Percentiles rank a stretch among this genome's conserved stretches.
Conservation (phyloP, 2,797 vertebrate genomes). For the Poecile montanus region DNA sequence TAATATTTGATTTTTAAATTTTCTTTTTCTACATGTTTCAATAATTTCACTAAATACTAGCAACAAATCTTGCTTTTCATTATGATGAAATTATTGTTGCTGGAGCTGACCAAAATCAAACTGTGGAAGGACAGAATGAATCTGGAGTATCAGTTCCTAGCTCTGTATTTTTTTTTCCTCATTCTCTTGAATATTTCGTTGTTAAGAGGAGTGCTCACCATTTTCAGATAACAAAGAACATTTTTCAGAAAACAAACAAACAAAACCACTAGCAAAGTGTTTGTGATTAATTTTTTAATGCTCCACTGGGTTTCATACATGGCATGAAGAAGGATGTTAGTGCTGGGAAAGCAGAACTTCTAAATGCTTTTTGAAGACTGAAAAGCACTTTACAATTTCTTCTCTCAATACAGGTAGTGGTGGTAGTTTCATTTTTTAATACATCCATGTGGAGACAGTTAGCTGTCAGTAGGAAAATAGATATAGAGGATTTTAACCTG, state of each 20-base stretch:
- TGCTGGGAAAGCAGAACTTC: background rate
- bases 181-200: background rate
- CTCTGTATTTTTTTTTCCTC: background rate
- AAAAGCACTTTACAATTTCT: background rate
- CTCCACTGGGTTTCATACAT: background rate
- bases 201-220: background rate
- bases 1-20: background rate
- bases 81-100: background rate
- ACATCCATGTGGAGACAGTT: background rate
- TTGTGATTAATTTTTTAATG: background rate
- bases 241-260: slow-evolving; percentile 9
- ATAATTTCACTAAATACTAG: background rate
- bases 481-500: background rate
- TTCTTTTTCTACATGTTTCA: background rate
- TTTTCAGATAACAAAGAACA: background rate
- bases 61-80: background rate
- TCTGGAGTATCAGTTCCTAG: background rate
- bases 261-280: background rate
- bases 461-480: background rate
- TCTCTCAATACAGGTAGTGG: background rate
- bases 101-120: background rate
- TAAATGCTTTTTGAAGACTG: background rate
- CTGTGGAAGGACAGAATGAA: background rate
- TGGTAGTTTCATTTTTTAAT: background rate
- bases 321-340: background rate